Evolutionary conservation across 1,140 invertebrate genomes (phyloP), one percentile per base, ranked within the genome.

Genomic region (Caenorhabditis inopinata): DNA sequence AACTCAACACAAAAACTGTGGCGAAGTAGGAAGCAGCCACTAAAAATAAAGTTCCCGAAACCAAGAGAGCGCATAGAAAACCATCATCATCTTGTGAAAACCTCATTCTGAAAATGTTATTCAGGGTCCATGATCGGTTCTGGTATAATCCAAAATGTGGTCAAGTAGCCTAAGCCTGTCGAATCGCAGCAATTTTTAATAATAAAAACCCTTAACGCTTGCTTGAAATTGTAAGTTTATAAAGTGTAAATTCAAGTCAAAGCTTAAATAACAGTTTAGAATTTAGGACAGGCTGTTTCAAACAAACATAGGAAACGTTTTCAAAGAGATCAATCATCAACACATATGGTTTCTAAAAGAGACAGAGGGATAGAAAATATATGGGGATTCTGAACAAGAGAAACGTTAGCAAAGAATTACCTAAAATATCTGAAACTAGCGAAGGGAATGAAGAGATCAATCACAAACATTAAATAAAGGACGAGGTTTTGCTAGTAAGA

Each of bases 71-170:
- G 21, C 58, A 68, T 18, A 68, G 23, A 21, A 68, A 68, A 4
- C 58, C 58, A 38, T 68, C 58, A 18, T 68, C 58, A 27, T 68
- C 58, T 68, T 68, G 58, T 5, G 58, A 38, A 42, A 29, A 68
- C n/a, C 27, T 25, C 51, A 58, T 58, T 21, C 49, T 51, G 49
- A 11, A 51, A 51, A 51, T 18, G 23, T 21, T 48, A 18, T n/a
- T 18, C 3, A 48, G n/a, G n/a, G n/a, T 48, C 16, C 23, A 47
- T n/a, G 46, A 12, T 7, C 46, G n/a, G n/a, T n/a, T n/a, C n/a
- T n/a, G n/a, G n/a, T 5, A 5, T 42, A 42, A 42, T 42, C 38
- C 38, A 42, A 42, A 42, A 42, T 7, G 38, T 14, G 14, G 38
- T 14, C 38, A 42, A 42, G 5, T 42, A 14, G 38, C 38, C 38